A percentile compares a stretch with the other conserved stretches of the same genome.
Conservation (phyloP, 1,140 invertebrate species). For the Lycorma delicatula region DNA sequence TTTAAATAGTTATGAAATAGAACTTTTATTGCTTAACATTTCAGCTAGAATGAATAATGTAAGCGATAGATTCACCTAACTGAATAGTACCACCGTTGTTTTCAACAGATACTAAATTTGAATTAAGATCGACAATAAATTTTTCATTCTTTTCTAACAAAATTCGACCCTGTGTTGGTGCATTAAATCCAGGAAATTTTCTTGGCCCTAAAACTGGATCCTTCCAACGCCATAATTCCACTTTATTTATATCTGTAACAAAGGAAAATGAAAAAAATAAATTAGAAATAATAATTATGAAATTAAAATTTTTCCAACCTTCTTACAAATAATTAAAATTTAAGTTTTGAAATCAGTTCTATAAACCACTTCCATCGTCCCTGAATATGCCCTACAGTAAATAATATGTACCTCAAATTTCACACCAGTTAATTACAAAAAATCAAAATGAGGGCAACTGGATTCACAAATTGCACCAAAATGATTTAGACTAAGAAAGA, state of each 20-base stretch:
- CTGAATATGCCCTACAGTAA: too few species aligned
- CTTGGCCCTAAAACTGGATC: slow-evolving; percentile 66
- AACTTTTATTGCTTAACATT: too few species aligned
- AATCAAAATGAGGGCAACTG: too few species aligned
- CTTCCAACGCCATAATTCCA: slow-evolving; percentile 67
- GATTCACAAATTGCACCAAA: too few species aligned
- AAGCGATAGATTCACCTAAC: slow-evolving; percentile 11
- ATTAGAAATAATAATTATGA: slow-evolving; percentile 18
- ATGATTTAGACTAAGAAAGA: too few species aligned
- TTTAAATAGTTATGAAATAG: too few species aligned
- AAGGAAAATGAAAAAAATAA: slow-evolving; percentile 26
- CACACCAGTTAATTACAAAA: too few species aligned
- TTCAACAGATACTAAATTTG: neutral
- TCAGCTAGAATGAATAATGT: slow-evolving; percentile 1
- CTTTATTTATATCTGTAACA: slow-evolving; percentile 47
- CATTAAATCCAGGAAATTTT: slow-evolving; percentile 55
- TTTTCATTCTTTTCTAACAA: neutral
- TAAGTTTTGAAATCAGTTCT: neutral
- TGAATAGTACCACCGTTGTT: neutral
- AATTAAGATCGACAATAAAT: neutral
- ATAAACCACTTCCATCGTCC: too few species aligned
- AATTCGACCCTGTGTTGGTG: slow-evolving; percentile 36
- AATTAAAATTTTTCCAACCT: slow-evolving; percentile 20
- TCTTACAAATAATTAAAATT: slow-evolving; percentile 2
- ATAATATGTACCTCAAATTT: too few species aligned